These are phyloP conservation scores for Halictus ligatus DNA, from an alignment of 2,888 invertebrate genomes.

Conservation along the genomic window DNA sequence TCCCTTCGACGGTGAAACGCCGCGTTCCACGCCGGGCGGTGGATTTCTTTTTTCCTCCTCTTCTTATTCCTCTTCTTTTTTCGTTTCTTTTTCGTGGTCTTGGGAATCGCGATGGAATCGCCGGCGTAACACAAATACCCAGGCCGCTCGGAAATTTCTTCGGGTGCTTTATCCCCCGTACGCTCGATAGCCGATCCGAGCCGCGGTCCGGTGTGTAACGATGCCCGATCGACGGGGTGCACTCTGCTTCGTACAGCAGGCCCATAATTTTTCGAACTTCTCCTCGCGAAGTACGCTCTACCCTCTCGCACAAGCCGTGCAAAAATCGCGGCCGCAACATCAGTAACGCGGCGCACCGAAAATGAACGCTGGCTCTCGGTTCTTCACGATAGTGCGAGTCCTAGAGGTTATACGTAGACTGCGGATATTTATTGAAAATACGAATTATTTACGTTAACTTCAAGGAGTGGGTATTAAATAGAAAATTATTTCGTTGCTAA, in stretches of 20 bases:
- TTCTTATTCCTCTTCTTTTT: not conserved
- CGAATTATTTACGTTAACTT: too few relatives aligned
- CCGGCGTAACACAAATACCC: conserved; percentile 44
- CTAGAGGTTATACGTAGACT: not conserved
- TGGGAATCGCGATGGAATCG: conserved; percentile 52
- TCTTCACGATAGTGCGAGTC: not conserved
- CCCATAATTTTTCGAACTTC: not conserved
- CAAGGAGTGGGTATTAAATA: too few relatives aligned
- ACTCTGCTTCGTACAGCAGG: not conserved
- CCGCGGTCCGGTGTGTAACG: not conserved
- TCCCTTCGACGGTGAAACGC: conserved; percentile 72
- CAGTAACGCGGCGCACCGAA: not conserved
- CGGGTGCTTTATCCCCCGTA: conserved; percentile 36
- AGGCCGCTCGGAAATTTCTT: conserved; percentile 36
- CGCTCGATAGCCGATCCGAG: not conserved
- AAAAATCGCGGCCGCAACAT: not conserved
- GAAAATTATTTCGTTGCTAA: too few relatives aligned
- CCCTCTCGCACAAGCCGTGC: not conserved
- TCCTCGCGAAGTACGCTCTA: not conserved
- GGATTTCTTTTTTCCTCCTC: conserved; percentile 13
- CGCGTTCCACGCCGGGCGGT: conserved; percentile 39
- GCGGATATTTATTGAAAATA: too few relatives aligned
- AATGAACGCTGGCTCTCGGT: not conserved
- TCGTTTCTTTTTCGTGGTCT: not conserved
- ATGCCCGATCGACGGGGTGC: conserved; percentile 1